phyloP scores from a whole-genome alignment of 2,888 invertebrate genomes.

The Caenorhabditis sp. region DNA sequence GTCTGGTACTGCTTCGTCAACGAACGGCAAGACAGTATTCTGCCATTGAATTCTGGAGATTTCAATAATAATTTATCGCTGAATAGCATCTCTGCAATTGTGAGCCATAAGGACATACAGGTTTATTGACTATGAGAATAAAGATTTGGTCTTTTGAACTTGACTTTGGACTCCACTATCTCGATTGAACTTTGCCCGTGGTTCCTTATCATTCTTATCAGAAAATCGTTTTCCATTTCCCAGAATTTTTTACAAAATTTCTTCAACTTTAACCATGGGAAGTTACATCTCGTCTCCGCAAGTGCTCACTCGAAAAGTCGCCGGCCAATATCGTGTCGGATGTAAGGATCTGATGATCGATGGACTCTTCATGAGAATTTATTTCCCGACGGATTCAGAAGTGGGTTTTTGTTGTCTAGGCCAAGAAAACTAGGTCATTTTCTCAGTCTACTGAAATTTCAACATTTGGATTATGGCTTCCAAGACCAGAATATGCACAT shows the following conservation, averaged over 20 bases:
- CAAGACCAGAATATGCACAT: slow-evolving; percentile 85
- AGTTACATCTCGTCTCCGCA: slow-evolving; percentile 59
- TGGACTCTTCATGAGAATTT: slow-evolving; percentile 86
- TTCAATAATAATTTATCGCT: slow-evolving; percentile 44
- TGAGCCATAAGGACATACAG: slow-evolving; percentile 50
- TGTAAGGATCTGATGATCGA: slow-evolving; percentile 86
- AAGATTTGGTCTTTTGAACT: background rate
- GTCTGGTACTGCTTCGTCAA: slow-evolving; percentile 55
- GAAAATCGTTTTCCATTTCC: background rate
- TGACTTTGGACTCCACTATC: slow-evolving; percentile 3
- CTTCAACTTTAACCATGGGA: slow-evolving; percentile 51
- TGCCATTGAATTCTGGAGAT: slow-evolving; percentile 23
- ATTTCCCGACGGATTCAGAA: slow-evolving; percentile 86
- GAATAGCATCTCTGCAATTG: slow-evolving; percentile 40
- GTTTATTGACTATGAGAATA: slow-evolving; percentile 32
- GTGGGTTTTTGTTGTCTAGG: slow-evolving; percentile 24
- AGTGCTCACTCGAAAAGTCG: slow-evolving; percentile 53
- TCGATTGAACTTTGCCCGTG: background rate
- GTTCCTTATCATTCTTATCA: background rate
- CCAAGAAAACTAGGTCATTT: background rate
- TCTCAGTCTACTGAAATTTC: slow-evolving; percentile 20
- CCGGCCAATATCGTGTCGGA: slow-evolving; percentile 84
- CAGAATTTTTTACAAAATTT: too few relatives aligned
- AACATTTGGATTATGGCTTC: slow-evolving; percentile 85
- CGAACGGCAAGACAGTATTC: slow-evolving; percentile 40